Evolutionary conservation across 2,113 vertebrate genomes (phyloP).

Genomic region (Atherinomorus stipes): DNA sequence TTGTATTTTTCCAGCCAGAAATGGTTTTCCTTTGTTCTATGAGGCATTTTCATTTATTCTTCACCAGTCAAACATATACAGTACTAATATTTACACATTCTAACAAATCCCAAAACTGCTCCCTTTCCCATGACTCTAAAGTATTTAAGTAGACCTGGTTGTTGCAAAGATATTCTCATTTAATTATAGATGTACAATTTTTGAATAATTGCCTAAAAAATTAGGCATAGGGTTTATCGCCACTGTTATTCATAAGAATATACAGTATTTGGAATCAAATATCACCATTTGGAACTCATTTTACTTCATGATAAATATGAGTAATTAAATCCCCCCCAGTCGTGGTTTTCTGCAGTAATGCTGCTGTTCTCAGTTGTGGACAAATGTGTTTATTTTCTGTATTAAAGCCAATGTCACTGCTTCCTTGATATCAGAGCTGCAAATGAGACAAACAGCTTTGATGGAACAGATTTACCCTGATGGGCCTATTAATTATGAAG

Average conservation of each 20-base stretch:
- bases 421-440: constrained; percentile 7
- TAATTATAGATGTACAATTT: too few relatives aligned
- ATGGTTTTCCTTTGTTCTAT: too few relatives aligned
- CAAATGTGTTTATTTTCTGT: constrained; percentile 19
- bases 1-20: too few relatives aligned
- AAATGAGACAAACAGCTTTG: constrained; percentile 16
- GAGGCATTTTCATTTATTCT: too few relatives aligned
- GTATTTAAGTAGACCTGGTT: too few relatives aligned
- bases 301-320: constrained; percentile 6
- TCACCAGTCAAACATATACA: too few relatives aligned
- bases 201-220: too few relatives aligned
- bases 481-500: constrained; percentile 3
- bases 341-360: not conserved
- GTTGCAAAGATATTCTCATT: too few relatives aligned
- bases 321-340: not conserved
- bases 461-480: constrained; percentile 25
- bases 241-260: constrained; percentile 2
- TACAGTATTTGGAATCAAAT: constrained; percentile 11
- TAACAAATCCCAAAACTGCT: too few relatives aligned
- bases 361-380: constrained; percentile 8
- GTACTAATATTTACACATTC: too few relatives aligned
- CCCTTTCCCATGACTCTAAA: too few relatives aligned
- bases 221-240: not conserved
- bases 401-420: constrained; percentile 15
- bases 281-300: not conserved